Base-by-base conservation (phyloP, 2,113 vertebrate species). In the Chunga burmeisteri region DNA sequence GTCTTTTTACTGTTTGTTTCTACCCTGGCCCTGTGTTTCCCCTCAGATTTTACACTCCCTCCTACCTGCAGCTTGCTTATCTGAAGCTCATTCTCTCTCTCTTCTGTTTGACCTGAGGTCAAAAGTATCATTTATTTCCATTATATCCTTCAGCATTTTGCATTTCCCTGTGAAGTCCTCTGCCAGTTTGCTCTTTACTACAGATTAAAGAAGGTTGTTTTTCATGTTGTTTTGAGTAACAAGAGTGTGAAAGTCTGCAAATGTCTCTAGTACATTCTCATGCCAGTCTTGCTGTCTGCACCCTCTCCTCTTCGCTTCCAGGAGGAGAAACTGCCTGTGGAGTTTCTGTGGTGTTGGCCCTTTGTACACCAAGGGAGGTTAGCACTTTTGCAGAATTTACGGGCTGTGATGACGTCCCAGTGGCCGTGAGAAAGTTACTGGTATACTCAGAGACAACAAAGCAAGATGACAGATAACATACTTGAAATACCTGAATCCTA, bases 161-260 rank as follows among this genome's bases (percentile, higher is more conserved):
- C 88, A 90, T 94, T 94, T 85, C 70, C 73, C 68, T 94, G 30
- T 83, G 80, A 94, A 81, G 56, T 53, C n/a, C 8, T 77, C 49
- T 50, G 26, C 34, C 58, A 53, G 40, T n/a, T 56, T 70, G 26
- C 50, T 75, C 68, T 92, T 82, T 59, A 36, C 10, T 49, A 10
- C 82, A 91, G 66, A 92, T 77, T 70, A 85, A 93, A 93, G 36
- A 26, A 80, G 17, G 34, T 47, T 89, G 65, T 30, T 93, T 93
- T 80, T 72, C 63, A 65, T 81, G 44, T 16, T 62, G 38, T 88
- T 96, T 81, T 61, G 62, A 83, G 53, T 47, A 56, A 88, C 16
- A 77, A 32, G 13, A 77, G 34, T 10, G 14, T 67, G 47, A 92
- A 88, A 86, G 79, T 72, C 83, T 93, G 36, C 15, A 74, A 81